These are phyloP conservation scores for Heterodera schachtii DNA, from an alignment of 1,140 invertebrate genomes.

Conservation along the genomic window DNA sequence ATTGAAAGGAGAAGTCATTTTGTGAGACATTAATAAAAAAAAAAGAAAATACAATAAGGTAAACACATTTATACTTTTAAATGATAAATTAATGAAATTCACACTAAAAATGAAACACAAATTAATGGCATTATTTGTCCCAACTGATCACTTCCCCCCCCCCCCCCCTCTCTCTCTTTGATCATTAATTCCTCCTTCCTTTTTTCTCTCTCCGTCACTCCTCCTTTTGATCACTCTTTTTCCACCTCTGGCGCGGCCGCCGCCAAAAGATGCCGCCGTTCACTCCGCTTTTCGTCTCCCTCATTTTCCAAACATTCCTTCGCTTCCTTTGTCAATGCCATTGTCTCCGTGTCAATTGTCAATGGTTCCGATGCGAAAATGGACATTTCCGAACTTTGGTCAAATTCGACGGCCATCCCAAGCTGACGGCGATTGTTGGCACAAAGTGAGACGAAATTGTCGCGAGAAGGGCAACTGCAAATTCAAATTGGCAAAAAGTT, in stretches of 20 bases:
- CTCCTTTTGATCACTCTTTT: neutral
- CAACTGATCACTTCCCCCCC: too few relatives aligned
- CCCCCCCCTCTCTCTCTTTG: too few relatives aligned
- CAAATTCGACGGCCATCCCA: neutral
- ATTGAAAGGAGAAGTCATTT: conserved; percentile 15
- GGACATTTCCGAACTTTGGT: neutral
- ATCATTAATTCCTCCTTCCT: neutral
- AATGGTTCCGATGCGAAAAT: conserved; percentile 1
- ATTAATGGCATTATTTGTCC: too few relatives aligned
- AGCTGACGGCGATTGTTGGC: neutral
- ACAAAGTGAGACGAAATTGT: neutral
- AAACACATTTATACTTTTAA: too few relatives aligned
- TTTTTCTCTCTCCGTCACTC: neutral
- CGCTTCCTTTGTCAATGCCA: neutral
- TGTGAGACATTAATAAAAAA: too few relatives aligned
- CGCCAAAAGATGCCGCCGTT: neutral
- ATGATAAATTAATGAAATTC: too few relatives aligned
- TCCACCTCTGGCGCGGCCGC: neutral
- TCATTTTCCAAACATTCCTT: conserved; percentile 3
- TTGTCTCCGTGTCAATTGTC: neutral
- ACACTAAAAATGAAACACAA: too few relatives aligned
- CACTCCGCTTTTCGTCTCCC: neutral
- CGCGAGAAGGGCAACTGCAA: neutral
- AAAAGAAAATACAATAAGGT: too few relatives aligned
- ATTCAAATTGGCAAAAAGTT: too few relatives aligned